A percentile compares a stretch with the other conserved stretches of the same genome.
phyloP scores from a whole-genome alignment of 2,888 invertebrate genomes.

The Synergus itoensis region DNA sequence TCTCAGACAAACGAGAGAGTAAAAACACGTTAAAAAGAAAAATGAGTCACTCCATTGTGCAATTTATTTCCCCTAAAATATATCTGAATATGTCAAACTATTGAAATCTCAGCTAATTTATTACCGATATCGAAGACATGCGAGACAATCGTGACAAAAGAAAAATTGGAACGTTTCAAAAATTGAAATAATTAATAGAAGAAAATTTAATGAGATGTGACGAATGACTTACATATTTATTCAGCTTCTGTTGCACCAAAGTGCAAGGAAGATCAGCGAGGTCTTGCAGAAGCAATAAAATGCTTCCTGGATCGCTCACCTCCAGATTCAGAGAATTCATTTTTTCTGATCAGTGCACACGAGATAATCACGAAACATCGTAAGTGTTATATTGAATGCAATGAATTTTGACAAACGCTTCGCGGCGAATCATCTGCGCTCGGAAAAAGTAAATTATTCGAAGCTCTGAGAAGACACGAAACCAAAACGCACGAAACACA shows the following conservation, averaged over 20 bases:
- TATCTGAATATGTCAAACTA: slow-evolving; percentile 6
- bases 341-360: slow-evolving; percentile 44
- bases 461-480: slow-evolving; percentile 8
- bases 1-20: slow-evolving; percentile 15
- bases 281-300: slow-evolving; percentile 66
- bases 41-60: slow-evolving; percentile 34
- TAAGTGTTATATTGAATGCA: slow-evolving; percentile 9
- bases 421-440: slow-evolving; percentile 30
- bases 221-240: slow-evolving; percentile 80
- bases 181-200: slow-evolving; percentile 10
- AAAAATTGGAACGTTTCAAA: slow-evolving; percentile 8
- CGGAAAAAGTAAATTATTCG: slow-evolving; percentile 11
- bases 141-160: neutral
- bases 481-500: slow-evolving; percentile 11
- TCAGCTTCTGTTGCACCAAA: slow-evolving; percentile 81
- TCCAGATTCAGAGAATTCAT: slow-evolving; percentile 55
- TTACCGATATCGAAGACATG: neutral
- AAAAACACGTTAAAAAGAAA: slow-evolving; percentile 36
- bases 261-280: slow-evolving; percentile 66
- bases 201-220: neutral
- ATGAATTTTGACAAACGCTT: slow-evolving; percentile 31
- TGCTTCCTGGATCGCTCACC: slow-evolving; percentile 50
- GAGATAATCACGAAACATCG: slow-evolving; percentile 39
- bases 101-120: slow-evolving; percentile 6
- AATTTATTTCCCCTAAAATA: slow-evolving; percentile 39